These are phyloP conservation scores for Manduca sexta DNA, from an alignment of 1,140 invertebrate genomes.

Conservation along the genomic window DNA sequence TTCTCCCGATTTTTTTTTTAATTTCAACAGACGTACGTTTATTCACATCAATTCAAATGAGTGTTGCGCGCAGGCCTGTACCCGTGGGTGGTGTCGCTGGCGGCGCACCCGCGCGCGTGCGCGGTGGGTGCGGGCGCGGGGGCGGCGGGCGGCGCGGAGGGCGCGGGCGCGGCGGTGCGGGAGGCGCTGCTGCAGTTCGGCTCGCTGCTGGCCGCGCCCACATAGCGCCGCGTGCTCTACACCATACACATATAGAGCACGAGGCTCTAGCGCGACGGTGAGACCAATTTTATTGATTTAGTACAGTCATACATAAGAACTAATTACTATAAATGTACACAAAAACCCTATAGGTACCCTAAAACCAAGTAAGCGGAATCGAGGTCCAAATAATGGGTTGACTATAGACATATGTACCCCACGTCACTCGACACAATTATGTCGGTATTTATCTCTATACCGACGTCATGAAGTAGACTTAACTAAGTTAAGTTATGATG, in stretches of 20 bases:
- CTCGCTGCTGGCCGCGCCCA: slow-evolving; percentile 86
- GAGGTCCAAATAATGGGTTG: no score
- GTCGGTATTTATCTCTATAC: no score
- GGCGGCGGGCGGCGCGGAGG: slow-evolving; percentile 86
- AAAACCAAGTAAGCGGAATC: no score
- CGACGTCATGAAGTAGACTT: no score
- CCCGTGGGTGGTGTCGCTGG: slow-evolving; percentile 92
- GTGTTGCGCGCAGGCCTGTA: slow-evolving; percentile 80
- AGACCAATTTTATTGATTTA: no score
- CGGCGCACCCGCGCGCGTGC: slow-evolving; percentile 70
- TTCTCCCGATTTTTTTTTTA: no score
- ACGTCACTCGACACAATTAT: no score
- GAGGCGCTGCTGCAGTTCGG: slow-evolving; percentile 92
- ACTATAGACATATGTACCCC: no score
- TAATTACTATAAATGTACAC: not conserved
- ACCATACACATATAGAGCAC: slow-evolving; percentile 50
- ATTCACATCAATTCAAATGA: no score
- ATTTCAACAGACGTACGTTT: no score
- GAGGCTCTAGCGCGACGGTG: slow-evolving; percentile 20
- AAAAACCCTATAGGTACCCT: no score
- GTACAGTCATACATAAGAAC: not conserved
- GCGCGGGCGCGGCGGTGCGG: slow-evolving; percentile 85
- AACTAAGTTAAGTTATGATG: no score
- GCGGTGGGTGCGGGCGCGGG: slow-evolving; percentile 86
- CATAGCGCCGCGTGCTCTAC: slow-evolving; percentile 61